These are phyloP conservation scores for Mycetomoellerius zeteki DNA, from an alignment of 1,140 invertebrate genomes.

Conservation along the genomic window DNA sequence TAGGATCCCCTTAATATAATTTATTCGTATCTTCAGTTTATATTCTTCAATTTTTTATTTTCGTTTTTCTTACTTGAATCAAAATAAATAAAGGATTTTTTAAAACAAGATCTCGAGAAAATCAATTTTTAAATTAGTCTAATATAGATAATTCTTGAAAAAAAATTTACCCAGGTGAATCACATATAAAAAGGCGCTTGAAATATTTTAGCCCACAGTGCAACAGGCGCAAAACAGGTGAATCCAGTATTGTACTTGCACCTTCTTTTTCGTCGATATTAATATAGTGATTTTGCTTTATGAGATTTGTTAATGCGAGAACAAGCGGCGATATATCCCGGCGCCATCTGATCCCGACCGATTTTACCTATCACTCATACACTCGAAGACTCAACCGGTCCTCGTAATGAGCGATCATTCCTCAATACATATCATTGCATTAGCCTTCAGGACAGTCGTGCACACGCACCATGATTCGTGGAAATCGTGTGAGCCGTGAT, in stretches of 20 bases:
- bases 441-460: slow-evolving; percentile 3
- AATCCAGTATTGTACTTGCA: neutral
- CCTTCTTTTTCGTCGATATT: neutral
- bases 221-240: too few species aligned
- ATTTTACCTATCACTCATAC: slow-evolving; percentile 19
- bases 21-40: neutral
- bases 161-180: too few species aligned
- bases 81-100: neutral
- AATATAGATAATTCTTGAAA: too few species aligned
- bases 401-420: slow-evolving; percentile 11
- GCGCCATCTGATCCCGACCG: slow-evolving; percentile 39
- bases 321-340: neutral
- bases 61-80: neutral
- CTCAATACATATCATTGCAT: slow-evolving; percentile 23
- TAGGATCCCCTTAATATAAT: too few species aligned
- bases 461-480: slow-evolving; percentile 2
- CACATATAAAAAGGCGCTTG: too few species aligned
- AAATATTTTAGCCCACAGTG: too few species aligned
- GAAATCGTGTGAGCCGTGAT: slow-evolving; percentile 21
- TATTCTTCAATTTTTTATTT: neutral
- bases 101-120: neutral
- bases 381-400: slow-evolving; percentile 17
- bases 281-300: neutral
- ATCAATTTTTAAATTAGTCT: neutral
- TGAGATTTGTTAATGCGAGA: slow-evolving; percentile 13